Base-by-base conservation (phyloP, 92 coral and sea anemone genomes). In the Porites rus region DNA sequence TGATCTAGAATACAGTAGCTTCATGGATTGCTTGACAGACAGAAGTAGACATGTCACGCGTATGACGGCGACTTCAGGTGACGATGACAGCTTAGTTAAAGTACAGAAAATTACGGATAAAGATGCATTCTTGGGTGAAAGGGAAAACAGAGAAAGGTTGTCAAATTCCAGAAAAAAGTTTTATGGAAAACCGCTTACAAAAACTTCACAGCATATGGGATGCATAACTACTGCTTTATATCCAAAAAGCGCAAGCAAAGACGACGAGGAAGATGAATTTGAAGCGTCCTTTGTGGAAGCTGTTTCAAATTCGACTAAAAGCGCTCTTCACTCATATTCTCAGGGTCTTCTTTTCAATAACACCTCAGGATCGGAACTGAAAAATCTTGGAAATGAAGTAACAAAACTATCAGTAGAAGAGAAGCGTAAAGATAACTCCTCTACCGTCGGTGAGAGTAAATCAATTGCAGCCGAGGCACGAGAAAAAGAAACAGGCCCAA, bases 221-320 rank as follows among this genome's bases (percentile, higher is more conserved):
- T 60, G 6, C 16, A 7, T 6, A 7, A 4, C 19, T 82, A 24
- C 24, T 53, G 10, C 70, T 59, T 18, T 60, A 38, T 50, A 5
- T 7, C 18, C 19, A 14, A 68, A 68, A 22, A 68, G 2, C 43
- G 53, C 38, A 25, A 60, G 20, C 31, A 20, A 72, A 21, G 63
- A 58, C 19, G 73, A 43, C 31, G 83, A 63, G 1, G 86, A 77
- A 54, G 97, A 94, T 73, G 97, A 94, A 87, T 94, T 94, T 72
- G 97, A 91, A n/a, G 89, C 89, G 72, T 94, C 92, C 25, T 92
- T 94, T 88, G 84, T 85, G 65, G 87, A 83, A 8, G 69, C 74
- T 4, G 52, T 73, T 72, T 50, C 52, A 12, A 38, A 53, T 50
- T 61, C 51, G 4, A 56, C 18, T 7, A 61, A 74, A 43, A 64